phyloP scores from a whole-genome alignment of 1,140 invertebrate genomes.

The Drosophila gunungcola region DNA sequence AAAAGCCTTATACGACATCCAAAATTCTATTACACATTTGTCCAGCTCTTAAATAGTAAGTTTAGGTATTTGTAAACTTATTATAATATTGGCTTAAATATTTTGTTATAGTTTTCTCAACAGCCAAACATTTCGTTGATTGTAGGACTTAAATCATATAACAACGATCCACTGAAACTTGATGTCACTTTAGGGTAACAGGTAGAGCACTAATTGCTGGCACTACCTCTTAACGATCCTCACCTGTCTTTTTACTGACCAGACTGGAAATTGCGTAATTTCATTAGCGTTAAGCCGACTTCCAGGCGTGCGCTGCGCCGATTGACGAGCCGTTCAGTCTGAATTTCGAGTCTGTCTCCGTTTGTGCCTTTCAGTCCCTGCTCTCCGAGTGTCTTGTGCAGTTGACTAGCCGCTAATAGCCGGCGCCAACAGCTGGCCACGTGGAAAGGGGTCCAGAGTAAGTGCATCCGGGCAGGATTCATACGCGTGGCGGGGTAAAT shows the following conservation, averaged over 20 bases:
- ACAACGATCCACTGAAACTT: no score
- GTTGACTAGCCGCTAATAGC: constrained; percentile 13
- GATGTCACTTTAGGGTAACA: no score
- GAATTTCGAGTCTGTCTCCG: not conserved
- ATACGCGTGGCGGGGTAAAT: not conserved
- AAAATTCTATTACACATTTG: no score
- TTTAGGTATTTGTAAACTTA: no score
- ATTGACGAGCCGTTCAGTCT: constrained; percentile 5
- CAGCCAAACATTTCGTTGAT: no score
- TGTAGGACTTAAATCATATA: no score
- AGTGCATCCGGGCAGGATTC: not conserved
- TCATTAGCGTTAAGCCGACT: constrained; percentile 47
- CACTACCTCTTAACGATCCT: constrained; percentile 3
- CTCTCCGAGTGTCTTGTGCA: constrained; percentile 38
- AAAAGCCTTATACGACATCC: no score
- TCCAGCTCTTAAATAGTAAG: no score
- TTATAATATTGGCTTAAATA: no score
- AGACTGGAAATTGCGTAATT: constrained; percentile 71
- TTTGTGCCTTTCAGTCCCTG: constrained; percentile 23
- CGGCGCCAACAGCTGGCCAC: constrained; percentile 38
- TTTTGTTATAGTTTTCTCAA: no score
- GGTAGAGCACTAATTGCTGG: no score
- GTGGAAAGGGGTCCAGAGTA: constrained; percentile 7
- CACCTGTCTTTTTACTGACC: not conserved
- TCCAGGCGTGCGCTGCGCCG: constrained; percentile 18